Percentiles rank a stretch among this genome's conserved stretches.
Evolutionary conservation across 2,797 vertebrate species (phyloP).

Genomic region (Otolemur crassicaudatus): DNA sequence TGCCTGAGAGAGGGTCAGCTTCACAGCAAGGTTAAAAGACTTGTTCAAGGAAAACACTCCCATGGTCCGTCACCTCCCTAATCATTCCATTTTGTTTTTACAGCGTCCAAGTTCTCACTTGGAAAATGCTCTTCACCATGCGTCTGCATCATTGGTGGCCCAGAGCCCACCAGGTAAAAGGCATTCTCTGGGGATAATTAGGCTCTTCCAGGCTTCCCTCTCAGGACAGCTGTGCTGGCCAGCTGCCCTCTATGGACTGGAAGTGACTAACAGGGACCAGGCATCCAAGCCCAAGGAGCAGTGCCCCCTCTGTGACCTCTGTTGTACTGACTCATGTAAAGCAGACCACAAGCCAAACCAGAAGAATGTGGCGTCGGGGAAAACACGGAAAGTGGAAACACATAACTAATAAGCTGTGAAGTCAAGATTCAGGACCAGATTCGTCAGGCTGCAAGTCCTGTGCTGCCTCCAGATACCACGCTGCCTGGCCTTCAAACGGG

Average conservation of each 20-base stretch:
- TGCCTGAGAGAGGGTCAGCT: slow-evolving; percentile 56
- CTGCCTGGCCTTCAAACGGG: background rate
- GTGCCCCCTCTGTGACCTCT: background rate
- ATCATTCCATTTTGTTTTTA: slow-evolving; percentile 76
- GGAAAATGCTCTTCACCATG: slow-evolving; percentile 55
- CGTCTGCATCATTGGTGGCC: background rate
- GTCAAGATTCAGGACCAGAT: background rate
- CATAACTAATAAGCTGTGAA: background rate
- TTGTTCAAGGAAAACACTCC: slow-evolving; percentile 72
- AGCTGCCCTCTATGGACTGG: background rate
- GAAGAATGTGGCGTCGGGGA: background rate
- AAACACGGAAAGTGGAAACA: background rate
- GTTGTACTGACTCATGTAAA: background rate
- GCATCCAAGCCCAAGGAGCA: background rate
- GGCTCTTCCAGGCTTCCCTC: background rate
- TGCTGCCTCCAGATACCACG: background rate
- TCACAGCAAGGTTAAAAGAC: slow-evolving; percentile 76
- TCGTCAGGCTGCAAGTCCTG: background rate
- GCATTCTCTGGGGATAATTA: slow-evolving; percentile 10
- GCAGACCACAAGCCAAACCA: background rate
- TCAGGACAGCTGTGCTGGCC: background rate
- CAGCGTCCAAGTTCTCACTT: slow-evolving; percentile 47
- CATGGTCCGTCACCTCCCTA: slow-evolving; percentile 71
- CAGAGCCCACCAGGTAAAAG: slow-evolving; percentile 20
- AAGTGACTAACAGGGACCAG: background rate